phyloP scores from a whole-genome alignment of 2,797 vertebrate genomes.

The Clarias pachynema region DNA sequence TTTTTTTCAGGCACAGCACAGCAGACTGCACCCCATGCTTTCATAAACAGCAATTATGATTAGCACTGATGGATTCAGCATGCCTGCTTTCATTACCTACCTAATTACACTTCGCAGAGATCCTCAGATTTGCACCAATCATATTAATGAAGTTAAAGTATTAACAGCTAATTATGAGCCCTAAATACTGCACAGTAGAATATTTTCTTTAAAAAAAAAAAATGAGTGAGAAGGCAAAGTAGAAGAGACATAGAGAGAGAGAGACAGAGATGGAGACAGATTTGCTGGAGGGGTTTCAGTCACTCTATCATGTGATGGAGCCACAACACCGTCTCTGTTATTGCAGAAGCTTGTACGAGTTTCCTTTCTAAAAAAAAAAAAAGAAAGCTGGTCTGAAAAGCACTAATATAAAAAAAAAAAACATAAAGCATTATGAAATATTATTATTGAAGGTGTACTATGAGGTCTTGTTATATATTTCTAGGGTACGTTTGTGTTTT shows the following conservation, averaged over 20 bases:
- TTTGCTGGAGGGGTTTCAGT: slow-evolving; percentile 21
- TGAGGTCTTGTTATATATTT: background rate
- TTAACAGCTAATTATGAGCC: slow-evolving; percentile 69
- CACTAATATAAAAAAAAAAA: background rate
- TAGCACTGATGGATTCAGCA: slow-evolving; percentile 77
- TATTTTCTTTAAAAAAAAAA: slow-evolving; percentile 58
- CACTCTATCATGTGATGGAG: slow-evolving; percentile 45
- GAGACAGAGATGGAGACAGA: slow-evolving; percentile 1
- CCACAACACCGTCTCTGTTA: slow-evolving; percentile 63
- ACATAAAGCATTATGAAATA: background rate
- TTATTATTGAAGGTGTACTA: background rate
- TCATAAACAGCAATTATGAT: slow-evolving; percentile 75
- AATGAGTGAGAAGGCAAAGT: slow-evolving; percentile 61
- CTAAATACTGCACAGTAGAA: slow-evolving; percentile 45
- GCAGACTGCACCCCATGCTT: slow-evolving; percentile 52
- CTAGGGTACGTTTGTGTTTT: background rate
- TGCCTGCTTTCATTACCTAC: slow-evolving; percentile 73
- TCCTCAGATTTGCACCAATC: slow-evolving; percentile 73
- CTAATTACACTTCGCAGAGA: slow-evolving; percentile 76
- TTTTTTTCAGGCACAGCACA: slow-evolving; percentile 56
- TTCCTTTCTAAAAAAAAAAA: background rate
- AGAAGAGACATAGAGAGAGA: slow-evolving; percentile 31
- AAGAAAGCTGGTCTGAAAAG: background rate
- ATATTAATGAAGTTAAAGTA: slow-evolving; percentile 76
- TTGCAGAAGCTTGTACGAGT: slow-evolving; percentile 33